A percentile compares a stretch with the other conserved stretches of the same genome.
phyloP scores from a whole-genome alignment of 1,140 invertebrate genomes.

The Drosophila lini region DNA sequence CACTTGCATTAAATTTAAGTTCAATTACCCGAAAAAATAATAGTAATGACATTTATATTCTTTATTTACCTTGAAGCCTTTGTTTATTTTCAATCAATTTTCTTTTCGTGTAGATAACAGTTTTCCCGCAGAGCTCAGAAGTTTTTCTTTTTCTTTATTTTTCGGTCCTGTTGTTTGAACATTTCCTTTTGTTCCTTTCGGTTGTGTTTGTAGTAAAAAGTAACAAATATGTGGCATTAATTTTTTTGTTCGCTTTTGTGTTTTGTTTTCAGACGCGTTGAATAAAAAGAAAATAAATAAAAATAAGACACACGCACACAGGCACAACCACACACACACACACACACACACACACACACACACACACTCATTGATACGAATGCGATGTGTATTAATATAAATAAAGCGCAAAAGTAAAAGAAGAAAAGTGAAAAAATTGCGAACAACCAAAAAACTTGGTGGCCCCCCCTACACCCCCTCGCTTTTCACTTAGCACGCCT shows the following conservation, averaged over 20 bases:
- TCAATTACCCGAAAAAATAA: not conserved
- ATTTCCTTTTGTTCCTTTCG: slow-evolving; percentile 32
- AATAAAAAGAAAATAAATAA: slow-evolving; percentile 78
- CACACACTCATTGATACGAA: slow-evolving; percentile 39
- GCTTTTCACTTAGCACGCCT: slow-evolving; percentile 59
- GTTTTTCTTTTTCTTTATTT: slow-evolving; percentile 20
- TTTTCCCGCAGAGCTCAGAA: slow-evolving; percentile 20
- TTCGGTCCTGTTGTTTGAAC: slow-evolving; percentile 34
- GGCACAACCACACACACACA: slow-evolving; percentile 6
- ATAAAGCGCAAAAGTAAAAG: slow-evolving; percentile 66
- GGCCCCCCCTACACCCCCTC: slow-evolving; percentile 9
- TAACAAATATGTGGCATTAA: slow-evolving; percentile 63
- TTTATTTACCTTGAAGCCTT: not conserved
- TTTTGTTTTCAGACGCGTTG: slow-evolving; percentile 51
- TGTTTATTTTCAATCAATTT: slow-evolving; percentile 4
- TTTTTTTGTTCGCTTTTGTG: slow-evolving; percentile 31
- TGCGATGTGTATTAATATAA: slow-evolving; percentile 67
- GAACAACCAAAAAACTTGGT: slow-evolving; percentile 55
- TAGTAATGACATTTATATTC: not conserved
- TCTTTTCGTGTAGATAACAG: slow-evolving; percentile 23
- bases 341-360: slow-evolving; percentile 9
- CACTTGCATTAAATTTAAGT: not conserved
- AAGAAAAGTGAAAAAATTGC: slow-evolving; percentile 58
- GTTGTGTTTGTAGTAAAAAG: slow-evolving; percentile 50
- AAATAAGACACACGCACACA: slow-evolving; percentile 40